These are phyloP conservation scores for Hydrocynus forskahlii DNA, from an alignment of 2,797 vertebrate genomes.

Conservation along the genomic window DNA sequence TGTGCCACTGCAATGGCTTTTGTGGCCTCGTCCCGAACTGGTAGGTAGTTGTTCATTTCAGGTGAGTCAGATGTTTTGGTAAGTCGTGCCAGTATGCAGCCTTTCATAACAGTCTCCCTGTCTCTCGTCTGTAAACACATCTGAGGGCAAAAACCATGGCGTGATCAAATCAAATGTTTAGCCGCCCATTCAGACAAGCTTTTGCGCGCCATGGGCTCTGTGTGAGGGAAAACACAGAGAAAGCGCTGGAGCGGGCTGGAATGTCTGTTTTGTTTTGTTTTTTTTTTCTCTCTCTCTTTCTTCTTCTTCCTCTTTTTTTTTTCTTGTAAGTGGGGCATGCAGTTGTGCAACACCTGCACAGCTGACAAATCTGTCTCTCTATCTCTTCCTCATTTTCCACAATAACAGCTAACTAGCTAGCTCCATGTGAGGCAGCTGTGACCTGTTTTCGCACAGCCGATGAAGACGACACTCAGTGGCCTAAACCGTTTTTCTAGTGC, in stretches of 20 bases:
- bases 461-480: conserved; percentile 27
- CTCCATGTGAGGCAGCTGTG: conserved; percentile 43
- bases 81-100: conserved; percentile 55
- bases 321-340: conserved; percentile 27
- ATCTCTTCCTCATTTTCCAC: conserved; percentile 63
- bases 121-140: conserved; percentile 68
- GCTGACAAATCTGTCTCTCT: conserved; percentile 76
- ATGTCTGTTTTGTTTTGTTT: conserved; percentile 58
- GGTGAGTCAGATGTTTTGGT: conserved; percentile 78
- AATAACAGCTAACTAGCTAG: conserved; percentile 64
- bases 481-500: conserved; percentile 4
- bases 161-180: conserved; percentile 63
- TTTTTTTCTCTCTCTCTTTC: not conserved
- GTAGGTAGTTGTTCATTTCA: conserved; percentile 52
- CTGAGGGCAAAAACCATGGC: conserved; percentile 59
- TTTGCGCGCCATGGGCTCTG: conserved; percentile 69
- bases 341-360: conserved; percentile 81
- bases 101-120: conserved; percentile 57
- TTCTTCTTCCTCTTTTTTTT: conserved; percentile 10
- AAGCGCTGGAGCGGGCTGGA: conserved; percentile 64
- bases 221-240: conserved; percentile 44
- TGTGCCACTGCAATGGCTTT: conserved; percentile 31
- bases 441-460: conserved; percentile 23
- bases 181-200: conserved; percentile 68
- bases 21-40: conserved; percentile 30